Conservation (phyloP, 2,888 invertebrate species). For the Litoditis marina region DNA sequence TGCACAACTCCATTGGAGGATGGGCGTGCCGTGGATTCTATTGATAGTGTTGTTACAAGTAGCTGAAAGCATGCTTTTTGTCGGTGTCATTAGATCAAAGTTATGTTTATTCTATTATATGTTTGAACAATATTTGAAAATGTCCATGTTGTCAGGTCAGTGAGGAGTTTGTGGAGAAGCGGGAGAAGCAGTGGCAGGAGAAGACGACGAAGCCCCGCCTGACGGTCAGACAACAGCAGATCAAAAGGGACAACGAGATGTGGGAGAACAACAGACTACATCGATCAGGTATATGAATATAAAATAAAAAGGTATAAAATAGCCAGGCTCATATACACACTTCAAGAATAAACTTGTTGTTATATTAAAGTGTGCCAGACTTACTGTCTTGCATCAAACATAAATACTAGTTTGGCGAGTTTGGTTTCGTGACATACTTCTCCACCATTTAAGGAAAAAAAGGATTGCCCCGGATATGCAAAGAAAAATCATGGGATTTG, state of each 20-base stretch:
- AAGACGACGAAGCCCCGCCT: slow-evolving; percentile 73
- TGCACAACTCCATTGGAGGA: neutral
- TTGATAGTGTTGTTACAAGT: neutral
- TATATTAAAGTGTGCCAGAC: too few species aligned
- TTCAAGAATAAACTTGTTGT: too few species aligned
- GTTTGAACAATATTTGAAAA: neutral
- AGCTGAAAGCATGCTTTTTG: neutral
- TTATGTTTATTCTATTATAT: neutral
- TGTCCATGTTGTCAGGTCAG: slow-evolving; percentile 28
- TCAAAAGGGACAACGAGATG: slow-evolving; percentile 89
- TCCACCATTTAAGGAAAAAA: too few species aligned
- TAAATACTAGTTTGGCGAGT: too few species aligned
- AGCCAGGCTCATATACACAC: too few species aligned
- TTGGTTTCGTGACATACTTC: neutral
- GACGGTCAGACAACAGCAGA: slow-evolving; percentile 91
- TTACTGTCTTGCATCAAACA: too few species aligned
- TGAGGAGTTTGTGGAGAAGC: slow-evolving; percentile 85
- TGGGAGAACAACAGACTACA: slow-evolving; percentile 99
- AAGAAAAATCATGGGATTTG: too few species aligned
- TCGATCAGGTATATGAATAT: slow-evolving; percentile 70
- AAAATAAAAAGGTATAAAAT: too few species aligned
- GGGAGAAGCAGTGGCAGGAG: slow-evolving; percentile 87
- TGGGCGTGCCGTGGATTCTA: neutral
- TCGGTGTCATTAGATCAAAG: too few species aligned
- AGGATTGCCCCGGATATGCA: too few species aligned